Conservation (phyloP, 2,888 invertebrate species). For the Hirtodrosophila confusa region DNA sequence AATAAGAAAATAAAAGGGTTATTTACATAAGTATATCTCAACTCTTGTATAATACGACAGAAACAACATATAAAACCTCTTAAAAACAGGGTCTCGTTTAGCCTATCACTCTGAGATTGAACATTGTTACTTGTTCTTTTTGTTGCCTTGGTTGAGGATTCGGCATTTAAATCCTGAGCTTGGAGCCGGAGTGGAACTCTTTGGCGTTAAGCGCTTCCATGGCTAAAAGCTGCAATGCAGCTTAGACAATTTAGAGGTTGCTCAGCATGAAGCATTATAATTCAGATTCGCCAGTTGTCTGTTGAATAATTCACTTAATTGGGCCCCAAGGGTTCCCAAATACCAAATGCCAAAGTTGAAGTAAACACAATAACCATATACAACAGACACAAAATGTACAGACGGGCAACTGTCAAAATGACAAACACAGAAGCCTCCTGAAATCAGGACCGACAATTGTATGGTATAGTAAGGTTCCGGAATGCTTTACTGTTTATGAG, state of each 20-base stretch:
- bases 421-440: slow-evolving; percentile 14
- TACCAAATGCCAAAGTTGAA: slow-evolving; percentile 54
- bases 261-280: slow-evolving; percentile 44
- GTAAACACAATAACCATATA: slow-evolving; percentile 26
- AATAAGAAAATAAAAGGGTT: too few species aligned
- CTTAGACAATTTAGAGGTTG: slow-evolving; percentile 36
- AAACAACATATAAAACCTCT: too few species aligned
- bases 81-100: neutral
- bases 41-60: too few species aligned
- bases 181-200: slow-evolving; percentile 3
- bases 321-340: slow-evolving; percentile 39
- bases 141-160: slow-evolving; percentile 6
- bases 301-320: slow-evolving; percentile 74
- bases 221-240: slow-evolving; percentile 53
- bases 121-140: neutral
- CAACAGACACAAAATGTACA: slow-evolving; percentile 2
- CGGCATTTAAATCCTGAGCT: slow-evolving; percentile 2
- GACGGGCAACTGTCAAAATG: slow-evolving; percentile 43
- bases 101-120: neutral
- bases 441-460: slow-evolving; percentile 4
- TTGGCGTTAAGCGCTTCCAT: slow-evolving; percentile 13
- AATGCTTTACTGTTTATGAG: neutral
- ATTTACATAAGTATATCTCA: too few species aligned
- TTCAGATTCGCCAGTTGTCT: slow-evolving; percentile 37
- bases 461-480: too few species aligned